A percentile compares a stretch with the other conserved stretches of the same genome.
Conservation (phyloP, 2,113 vertebrate species). For the Mystacornis crossleyi region DNA sequence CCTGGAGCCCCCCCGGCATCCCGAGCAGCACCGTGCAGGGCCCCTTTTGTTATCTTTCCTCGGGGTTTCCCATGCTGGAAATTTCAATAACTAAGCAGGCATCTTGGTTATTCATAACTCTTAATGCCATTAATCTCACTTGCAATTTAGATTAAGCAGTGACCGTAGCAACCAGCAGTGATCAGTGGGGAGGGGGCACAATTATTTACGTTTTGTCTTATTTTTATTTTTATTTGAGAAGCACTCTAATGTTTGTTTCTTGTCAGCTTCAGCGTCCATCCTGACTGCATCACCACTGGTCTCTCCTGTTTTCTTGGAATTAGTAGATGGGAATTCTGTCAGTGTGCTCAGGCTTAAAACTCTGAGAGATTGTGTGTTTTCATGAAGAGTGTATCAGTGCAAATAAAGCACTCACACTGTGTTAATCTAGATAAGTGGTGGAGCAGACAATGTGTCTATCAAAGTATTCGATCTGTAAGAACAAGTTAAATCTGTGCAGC, state of each 20-base stretch:
- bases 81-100: constrained; percentile 4
- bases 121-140: constrained; percentile 12
- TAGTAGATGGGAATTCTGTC: neutral
- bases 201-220: neutral
- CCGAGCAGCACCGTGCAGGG: neutral
- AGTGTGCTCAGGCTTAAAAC: neutral
- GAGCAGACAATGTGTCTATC: neutral
- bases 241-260: neutral
- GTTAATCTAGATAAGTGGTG: neutral
- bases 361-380: neutral
- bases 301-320: neutral
- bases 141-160: constrained; percentile 29
- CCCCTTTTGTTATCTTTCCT: constrained; percentile 2
- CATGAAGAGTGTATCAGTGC: neutral
- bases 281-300: neutral
- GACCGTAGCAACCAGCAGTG: neutral
- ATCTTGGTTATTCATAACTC: constrained; percentile 8
- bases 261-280: neutral
- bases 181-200: neutral
- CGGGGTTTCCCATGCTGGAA: neutral
- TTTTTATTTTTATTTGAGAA: neutral
- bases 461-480: neutral
- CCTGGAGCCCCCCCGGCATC: neutral
- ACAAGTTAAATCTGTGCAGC: neutral
- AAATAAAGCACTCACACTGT: neutral